Evolutionary conservation across 2,797 vertebrate species (phyloP), one percentile per base, ranked within the genome.

Genomic region (Jordanella pulchra): DNA sequence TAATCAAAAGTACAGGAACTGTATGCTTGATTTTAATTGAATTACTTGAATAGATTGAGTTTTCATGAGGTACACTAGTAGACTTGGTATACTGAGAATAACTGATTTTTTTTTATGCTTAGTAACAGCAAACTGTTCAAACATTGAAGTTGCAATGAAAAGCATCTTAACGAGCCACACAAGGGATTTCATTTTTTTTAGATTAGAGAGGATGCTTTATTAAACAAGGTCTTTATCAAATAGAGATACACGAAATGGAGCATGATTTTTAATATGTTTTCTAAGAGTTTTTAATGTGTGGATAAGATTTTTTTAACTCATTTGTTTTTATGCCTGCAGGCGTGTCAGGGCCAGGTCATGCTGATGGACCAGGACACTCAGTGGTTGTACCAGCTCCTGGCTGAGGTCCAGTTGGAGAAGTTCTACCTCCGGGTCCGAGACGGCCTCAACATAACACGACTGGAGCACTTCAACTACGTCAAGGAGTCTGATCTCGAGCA

Each of bases 401-500:
- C 87, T 0, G 96, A 96, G 39, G 90, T 96, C 76, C 96, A 97
- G 89, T 68, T 97, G 86, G 96, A 97, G 85, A 94, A 95, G 76
- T 98, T 97, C 86, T 97, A 96, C 89, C 45, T 89, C 61, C 91
- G 92, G 4, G 83, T 98, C 72, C 91, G 95, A 11, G 95, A 97
- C 65, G 93, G 95, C 55, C 95, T 98, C 67, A 96, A 97, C 47
- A 95, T 97, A 65, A 96, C 95, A 1, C 95, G 94, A 14, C 82
- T 93, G 0, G 95, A 96, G 68, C 96, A 98, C 86, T 96, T 97
- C 0, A 65, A 93, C 77, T 97, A 95, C 15, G 96, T 97, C 18
- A 96, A 95, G 80, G 95, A 96, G 3, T 63, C 86, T 0, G 96
- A 97, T 77, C 91, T 98, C 60, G 96, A 97, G 65, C 86, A 95